These are phyloP conservation scores for Celastrina argiolus DNA, from an alignment of 2,888 invertebrate species.

Conservation along the genomic window DNA sequence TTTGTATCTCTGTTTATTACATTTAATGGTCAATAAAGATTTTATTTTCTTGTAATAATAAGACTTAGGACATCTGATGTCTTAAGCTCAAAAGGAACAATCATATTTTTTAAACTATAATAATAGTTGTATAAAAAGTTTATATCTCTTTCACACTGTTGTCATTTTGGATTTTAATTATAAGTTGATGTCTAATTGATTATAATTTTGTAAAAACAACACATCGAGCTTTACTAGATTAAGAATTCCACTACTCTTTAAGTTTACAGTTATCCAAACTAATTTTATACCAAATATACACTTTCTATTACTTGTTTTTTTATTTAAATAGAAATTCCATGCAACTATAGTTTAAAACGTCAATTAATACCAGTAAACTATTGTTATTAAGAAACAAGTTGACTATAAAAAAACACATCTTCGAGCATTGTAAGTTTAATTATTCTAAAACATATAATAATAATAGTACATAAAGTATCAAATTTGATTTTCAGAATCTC, in stretches of 20 bases:
- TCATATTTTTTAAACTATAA: background rate
- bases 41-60: too few relatives aligned
- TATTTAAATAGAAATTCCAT: constrained; percentile 27
- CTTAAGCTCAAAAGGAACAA: too few relatives aligned
- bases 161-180: background rate
- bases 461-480: constrained; percentile 24
- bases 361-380: background rate
- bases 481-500: background rate
- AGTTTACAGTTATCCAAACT: constrained; percentile 46
- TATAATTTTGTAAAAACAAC: background rate
- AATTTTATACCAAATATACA: constrained; percentile 75
- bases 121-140: background rate
- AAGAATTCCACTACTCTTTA: constrained; percentile 52
- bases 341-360: background rate
- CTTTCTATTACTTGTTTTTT: constrained; percentile 36
- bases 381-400: background rate
- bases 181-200: background rate
- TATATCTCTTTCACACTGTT: background rate
- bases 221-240: constrained; percentile 66
- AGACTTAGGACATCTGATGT: too few relatives aligned
- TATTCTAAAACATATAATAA: constrained; percentile 23
- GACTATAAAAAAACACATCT: constrained; percentile 20
- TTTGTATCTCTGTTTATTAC: too few relatives aligned
- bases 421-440: constrained; percentile 60
- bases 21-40: too few relatives aligned